Base-by-base conservation (phyloP, 2,797 vertebrate genomes). In the Danio aesculapii region DNA sequence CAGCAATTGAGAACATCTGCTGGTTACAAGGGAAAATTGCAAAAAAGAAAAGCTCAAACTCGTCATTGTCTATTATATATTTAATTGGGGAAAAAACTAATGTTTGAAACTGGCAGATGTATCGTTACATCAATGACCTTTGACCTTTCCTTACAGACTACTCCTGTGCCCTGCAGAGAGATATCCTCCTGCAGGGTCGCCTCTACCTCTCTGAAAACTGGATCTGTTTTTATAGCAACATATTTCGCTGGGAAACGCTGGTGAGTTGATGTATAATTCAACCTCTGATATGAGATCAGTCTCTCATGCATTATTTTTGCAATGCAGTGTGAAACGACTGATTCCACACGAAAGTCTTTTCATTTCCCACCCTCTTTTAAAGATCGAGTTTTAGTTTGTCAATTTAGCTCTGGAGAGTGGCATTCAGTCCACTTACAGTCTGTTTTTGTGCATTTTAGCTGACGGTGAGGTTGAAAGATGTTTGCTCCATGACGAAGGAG, bases 181-280 rank as follows among this genome's bases (percentile, higher is more conserved):
- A 99, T 91, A 99, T 99, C 88, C 96, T 99, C 82, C 95, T 99
- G 85, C 98, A 99, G 94, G 98, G 98, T 89, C 96, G 98, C 88
- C 98, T 99, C 95, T 99, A 99, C 98, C 98, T 99, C 96, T 99
- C 98, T 0, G 98, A 99, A 92, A 99, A 99, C 90, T 99, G 98
- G 98, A 98, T 99, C 89, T 99, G 98, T 93, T 99, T 99, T 93
- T 99, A 99, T 91, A 99, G 98, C 95, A 99, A 99, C 97, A 99
- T 99, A 92, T 99, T 99, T 91, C 97, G 98, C 87, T 99, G 98
- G 98, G 98, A 99, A 95, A 99, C 98, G 0, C 93, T 99, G 96
- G 98, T 99, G 61, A 66, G 78, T 74, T 69, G 10, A 49, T 39
- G 11, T 4, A n/a, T 77, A n/a, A 8, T 17, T 57, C 43, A 67